Percentiles rank a stretch among this genome's conserved stretches.
Evolutionary conservation across 2,113 vertebrate genomes (phyloP).

Genomic region (Thunnus thynnus): DNA sequence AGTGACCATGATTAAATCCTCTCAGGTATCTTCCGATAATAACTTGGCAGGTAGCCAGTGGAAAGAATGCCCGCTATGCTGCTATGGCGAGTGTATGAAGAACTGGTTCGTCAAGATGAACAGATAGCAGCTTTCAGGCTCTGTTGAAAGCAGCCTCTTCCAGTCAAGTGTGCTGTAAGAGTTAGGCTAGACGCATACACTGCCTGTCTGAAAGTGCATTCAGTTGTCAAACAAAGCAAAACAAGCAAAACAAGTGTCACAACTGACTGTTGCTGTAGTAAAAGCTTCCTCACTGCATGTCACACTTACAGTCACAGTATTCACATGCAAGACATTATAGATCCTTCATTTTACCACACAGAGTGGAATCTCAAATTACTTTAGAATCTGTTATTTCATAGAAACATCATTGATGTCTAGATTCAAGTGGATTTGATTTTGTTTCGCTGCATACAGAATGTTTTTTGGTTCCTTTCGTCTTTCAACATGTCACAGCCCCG

Average conservation of each 20-base stretch:
- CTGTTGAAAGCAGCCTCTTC: conserved; percentile 16
- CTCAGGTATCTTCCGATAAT: neutral
- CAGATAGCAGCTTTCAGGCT: neutral
- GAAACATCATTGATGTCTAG: neutral
- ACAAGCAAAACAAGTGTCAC: neutral
- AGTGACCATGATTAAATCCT: neutral
- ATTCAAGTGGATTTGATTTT: conserved; percentile 9
- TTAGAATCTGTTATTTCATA: neutral
- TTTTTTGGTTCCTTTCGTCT: neutral
- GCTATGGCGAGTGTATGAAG: neutral
- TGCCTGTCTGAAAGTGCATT: conserved; percentile 20
- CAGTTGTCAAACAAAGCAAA: conserved; percentile 9
- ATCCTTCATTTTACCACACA: conserved; percentile 5
- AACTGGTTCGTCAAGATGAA: conserved; percentile 51
- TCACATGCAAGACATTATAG: neutral
- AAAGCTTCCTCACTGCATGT: neutral
- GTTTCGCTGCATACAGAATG: neutral
- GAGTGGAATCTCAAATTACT: conserved; percentile 3
- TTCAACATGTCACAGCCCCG: fast-evolving
- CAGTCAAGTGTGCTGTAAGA: neutral
- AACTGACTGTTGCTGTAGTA: neutral
- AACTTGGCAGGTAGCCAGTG: neutral
- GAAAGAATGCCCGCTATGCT: conserved; percentile 60
- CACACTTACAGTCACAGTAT: neutral
- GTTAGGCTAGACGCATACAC: neutral